phyloP scores from a whole-genome alignment of 2,797 vertebrate genomes.

The Picus viridis region DNA sequence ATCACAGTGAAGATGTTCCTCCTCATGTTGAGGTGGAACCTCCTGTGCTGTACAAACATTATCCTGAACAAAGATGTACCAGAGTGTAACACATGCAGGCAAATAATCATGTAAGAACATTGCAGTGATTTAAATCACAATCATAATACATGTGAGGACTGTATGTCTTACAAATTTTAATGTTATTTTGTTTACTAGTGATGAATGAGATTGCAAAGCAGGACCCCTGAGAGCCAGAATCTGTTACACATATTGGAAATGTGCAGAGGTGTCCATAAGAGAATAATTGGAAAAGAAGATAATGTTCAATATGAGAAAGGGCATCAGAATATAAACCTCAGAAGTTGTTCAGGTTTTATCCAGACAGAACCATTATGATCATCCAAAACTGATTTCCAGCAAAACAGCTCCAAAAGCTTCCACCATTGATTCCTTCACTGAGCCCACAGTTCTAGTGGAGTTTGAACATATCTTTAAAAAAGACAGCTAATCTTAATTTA shows the following conservation, averaged over 20 bases:
- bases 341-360: not conserved
- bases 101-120: not conserved
- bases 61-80: rapidly evolving
- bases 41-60: not conserved
- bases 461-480: not conserved
- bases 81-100: not conserved
- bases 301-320: not conserved
- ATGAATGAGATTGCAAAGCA: not conserved
- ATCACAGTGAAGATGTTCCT: too few species aligned
- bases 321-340: not conserved
- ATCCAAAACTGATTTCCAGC: not conserved
- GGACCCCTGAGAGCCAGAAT: not conserved
- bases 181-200: not conserved
- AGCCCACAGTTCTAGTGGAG: not conserved
- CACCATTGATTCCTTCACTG: not conserved
- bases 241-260: not conserved
- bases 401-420: not conserved
- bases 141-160: not conserved
- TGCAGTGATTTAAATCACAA: not conserved
- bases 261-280: not conserved
- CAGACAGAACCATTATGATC: not conserved
- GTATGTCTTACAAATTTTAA: not conserved
- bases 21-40: too few species aligned
- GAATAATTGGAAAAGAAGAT: not conserved
- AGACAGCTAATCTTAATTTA: not conserved